These are phyloP conservation scores for Acleris cristana DNA, from an alignment of 2,888 invertebrate species.

Conservation along the genomic window DNA sequence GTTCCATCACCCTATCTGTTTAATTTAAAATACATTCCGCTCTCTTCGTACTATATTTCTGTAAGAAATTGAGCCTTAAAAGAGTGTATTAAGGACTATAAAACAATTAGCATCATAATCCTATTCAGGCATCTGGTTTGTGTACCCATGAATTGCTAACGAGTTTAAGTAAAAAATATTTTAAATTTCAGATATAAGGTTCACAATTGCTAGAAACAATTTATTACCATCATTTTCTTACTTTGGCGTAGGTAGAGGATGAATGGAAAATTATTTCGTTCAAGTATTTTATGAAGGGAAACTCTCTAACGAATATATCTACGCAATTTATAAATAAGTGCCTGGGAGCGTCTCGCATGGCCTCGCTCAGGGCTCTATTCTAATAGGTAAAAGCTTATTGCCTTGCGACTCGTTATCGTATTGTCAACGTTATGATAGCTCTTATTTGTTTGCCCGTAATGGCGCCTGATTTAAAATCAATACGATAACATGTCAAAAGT, in stretches of 20 bases:
- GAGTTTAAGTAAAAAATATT: not conserved
- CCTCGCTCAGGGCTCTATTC: too few species aligned
- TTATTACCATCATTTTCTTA: constrained; percentile 27
- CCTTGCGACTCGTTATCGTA: too few species aligned
- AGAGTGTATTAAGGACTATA: not conserved
- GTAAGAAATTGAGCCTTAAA: not conserved
- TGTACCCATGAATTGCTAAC: constrained; percentile 13
- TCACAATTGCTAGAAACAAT: not conserved
- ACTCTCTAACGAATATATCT: not conserved
- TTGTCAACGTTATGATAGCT: too few species aligned
- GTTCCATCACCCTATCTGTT: too few species aligned
- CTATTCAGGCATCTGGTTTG: constrained; percentile 9
- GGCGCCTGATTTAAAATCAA: too few species aligned
- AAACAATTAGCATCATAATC: not conserved
- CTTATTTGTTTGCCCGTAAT: too few species aligned
- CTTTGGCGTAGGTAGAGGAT: constrained; percentile 2
- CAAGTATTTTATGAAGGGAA: not conserved
- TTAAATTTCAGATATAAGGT: not conserved
- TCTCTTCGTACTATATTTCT: not conserved
- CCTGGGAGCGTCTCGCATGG: too few species aligned
- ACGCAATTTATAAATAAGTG: too few species aligned
- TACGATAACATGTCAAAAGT: too few species aligned
- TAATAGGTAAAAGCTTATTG: too few species aligned
- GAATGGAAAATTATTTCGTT: constrained; percentile 28
- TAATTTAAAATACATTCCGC: too few species aligned